Evolutionary conservation across 1,140 invertebrate genomes (phyloP).

Genomic region (Myzus persicae): DNA sequence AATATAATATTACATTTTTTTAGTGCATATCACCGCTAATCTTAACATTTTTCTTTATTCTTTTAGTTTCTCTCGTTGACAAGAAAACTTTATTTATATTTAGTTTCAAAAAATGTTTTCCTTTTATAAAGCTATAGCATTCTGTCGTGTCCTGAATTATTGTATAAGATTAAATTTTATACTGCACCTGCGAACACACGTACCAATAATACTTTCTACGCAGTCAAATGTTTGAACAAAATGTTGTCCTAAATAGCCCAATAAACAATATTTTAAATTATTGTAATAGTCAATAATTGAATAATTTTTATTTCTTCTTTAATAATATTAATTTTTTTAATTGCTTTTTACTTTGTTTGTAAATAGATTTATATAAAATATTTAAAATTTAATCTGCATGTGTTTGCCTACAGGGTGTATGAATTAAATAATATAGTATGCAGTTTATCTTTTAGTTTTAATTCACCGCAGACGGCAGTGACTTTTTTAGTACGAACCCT

Average conservation of each 20-base stretch:
- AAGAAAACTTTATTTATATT: not conserved
- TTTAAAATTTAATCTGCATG: not conserved
- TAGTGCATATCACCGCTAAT: not conserved
- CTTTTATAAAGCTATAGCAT: not conserved
- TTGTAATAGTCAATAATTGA: not conserved
- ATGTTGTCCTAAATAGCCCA: not conserved
- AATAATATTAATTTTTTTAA: not conserved
- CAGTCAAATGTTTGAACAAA: not conserved
- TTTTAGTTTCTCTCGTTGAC: not conserved
- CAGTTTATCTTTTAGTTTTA: too few species aligned
- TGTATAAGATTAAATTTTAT: not conserved
- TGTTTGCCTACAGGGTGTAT: not conserved
- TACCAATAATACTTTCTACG: not conserved
- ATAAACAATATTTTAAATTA: not conserved
- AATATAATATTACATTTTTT: conserved; percentile 3
- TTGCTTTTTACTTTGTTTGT: too few species aligned
- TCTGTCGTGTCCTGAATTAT: not conserved
- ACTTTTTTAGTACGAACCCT: not conserved
- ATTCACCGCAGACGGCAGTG: not conserved
- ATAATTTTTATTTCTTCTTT: not conserved
- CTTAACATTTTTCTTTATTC: not conserved
- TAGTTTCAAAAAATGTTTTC: too few species aligned
- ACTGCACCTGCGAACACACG: not conserved
- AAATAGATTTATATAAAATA: not conserved
- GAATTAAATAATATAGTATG: not conserved